phyloP scores from a whole-genome alignment of 2,113 vertebrate species.

The Chionodraco myersi region DNA sequence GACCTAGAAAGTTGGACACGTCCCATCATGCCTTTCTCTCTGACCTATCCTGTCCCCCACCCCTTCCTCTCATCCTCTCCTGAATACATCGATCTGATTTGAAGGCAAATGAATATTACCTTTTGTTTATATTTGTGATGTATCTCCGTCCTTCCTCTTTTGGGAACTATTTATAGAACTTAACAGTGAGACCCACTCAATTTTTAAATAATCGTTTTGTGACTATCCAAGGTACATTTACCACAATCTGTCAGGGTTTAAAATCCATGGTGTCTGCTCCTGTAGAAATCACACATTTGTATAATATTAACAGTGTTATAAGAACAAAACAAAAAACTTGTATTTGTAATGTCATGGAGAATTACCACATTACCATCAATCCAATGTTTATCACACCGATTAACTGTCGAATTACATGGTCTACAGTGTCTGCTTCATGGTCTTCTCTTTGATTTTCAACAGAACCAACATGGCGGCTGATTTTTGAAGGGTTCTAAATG shows the following conservation, averaged over 20 bases:
- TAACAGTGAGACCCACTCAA: not conserved
- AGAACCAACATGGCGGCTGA: too few relatives aligned
- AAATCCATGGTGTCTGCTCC: not conserved
- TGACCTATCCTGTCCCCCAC: constrained; percentile 37
- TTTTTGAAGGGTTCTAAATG: too few relatives aligned
- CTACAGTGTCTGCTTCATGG: too few relatives aligned
- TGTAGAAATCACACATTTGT: not conserved
- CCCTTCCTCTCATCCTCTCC: constrained; percentile 3
- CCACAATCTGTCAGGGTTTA: not conserved
- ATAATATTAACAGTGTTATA: not conserved
- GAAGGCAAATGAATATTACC: constrained; percentile 39
- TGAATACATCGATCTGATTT: constrained; percentile 20
- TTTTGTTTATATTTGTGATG: constrained; percentile 30
- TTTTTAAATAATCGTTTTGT: not conserved
- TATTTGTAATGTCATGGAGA: not conserved
- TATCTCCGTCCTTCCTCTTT: not conserved
- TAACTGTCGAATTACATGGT: too few relatives aligned
- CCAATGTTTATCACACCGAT: not conserved
- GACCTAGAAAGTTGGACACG: constrained; percentile 72
- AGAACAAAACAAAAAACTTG: not conserved
- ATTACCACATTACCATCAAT: not conserved
- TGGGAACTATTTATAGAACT: not conserved
- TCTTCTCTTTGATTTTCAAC: too few relatives aligned
- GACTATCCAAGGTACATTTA: not conserved
- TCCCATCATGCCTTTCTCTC: constrained; percentile 53